Conservation (phyloP, 1,140 invertebrate genomes). For the Elymnias hypermnestra region DNA sequence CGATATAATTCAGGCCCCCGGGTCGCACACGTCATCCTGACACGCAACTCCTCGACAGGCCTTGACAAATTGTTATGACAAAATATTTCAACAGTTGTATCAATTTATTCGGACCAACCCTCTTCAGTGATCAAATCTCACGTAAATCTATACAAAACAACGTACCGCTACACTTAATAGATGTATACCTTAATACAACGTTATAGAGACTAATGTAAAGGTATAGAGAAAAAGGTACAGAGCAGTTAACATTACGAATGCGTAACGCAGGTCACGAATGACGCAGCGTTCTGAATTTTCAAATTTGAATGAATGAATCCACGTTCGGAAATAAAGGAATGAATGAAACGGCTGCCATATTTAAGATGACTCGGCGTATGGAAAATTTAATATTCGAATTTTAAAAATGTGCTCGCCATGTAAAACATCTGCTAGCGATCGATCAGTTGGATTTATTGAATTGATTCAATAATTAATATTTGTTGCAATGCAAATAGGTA, state of each 20-base stretch:
- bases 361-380: constrained; percentile 35
- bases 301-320: constrained; percentile 58
- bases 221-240: no score
- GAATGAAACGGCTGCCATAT: constrained; percentile 40
- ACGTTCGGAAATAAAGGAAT: constrained; percentile 40
- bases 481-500: constrained; percentile 17
- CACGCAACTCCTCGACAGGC: constrained; percentile 54
- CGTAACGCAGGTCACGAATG: constrained; percentile 48
- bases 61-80: constrained; percentile 74
- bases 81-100: constrained; percentile 74
- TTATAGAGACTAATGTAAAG: constrained; percentile 15
- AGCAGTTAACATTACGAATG: constrained; percentile 27
- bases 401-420: constrained; percentile 18
- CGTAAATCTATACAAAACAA: constrained; percentile 28
- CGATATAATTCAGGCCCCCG: constrained; percentile 59
- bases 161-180: constrained; percentile 5
- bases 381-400: constrained; percentile 24
- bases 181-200: constrained; percentile 4
- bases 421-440: constrained; percentile 31
- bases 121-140: constrained; percentile 39
- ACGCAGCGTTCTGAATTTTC: constrained; percentile 53
- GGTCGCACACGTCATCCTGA: constrained; percentile 52
- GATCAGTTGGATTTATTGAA: constrained; percentile 14
- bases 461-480: constrained; percentile 15
- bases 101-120: constrained; percentile 43